Evolutionary conservation across 2,113 vertebrate species (phyloP).

Genomic region (Scortum barcoo): DNA sequence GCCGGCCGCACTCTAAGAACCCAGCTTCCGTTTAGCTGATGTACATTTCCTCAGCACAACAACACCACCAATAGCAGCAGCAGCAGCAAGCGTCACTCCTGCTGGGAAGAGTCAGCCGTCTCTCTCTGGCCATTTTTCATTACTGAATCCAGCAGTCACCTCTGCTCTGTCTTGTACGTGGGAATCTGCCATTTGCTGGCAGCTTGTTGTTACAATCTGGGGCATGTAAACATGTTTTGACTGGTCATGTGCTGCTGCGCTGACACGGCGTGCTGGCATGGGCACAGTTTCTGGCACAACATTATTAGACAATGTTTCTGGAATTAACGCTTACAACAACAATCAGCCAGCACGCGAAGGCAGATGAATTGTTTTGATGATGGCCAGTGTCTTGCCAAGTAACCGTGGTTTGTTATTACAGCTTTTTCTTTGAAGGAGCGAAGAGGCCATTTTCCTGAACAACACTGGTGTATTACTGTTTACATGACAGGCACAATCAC

Average conservation of each 20-base stretch:
- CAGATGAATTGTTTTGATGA: not conserved
- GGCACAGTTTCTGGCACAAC: conserved; percentile 22
- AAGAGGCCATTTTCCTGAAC: not conserved
- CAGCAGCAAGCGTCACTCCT: conserved; percentile 13
- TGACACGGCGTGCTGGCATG: conserved; percentile 31
- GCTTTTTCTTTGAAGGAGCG: conserved; percentile 6
- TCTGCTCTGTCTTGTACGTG: conserved; percentile 28
- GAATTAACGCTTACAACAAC: conserved; percentile 29
- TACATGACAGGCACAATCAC: not conserved
- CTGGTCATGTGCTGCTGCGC: conserved; percentile 44
- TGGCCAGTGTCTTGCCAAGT: not conserved
- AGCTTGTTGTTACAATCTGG: conserved; percentile 47
- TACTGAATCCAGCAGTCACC: conserved; percentile 20
- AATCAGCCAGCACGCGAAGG: not conserved
- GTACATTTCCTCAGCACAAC: conserved; percentile 57
- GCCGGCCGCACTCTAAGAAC: conserved; percentile 38
- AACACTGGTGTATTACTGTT: not conserved
- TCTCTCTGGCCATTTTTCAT: conserved; percentile 31
- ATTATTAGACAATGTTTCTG: conserved; percentile 45
- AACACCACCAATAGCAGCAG: conserved; percentile 36
- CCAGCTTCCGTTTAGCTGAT: conserved; percentile 50
- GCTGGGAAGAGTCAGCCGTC: conserved; percentile 13
- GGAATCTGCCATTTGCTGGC: conserved; percentile 35
- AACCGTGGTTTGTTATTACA: not conserved
- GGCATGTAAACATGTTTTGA: conserved; percentile 60